Conservation (phyloP, 1,140 invertebrate genomes). For the Bombyx mandarina region DNA sequence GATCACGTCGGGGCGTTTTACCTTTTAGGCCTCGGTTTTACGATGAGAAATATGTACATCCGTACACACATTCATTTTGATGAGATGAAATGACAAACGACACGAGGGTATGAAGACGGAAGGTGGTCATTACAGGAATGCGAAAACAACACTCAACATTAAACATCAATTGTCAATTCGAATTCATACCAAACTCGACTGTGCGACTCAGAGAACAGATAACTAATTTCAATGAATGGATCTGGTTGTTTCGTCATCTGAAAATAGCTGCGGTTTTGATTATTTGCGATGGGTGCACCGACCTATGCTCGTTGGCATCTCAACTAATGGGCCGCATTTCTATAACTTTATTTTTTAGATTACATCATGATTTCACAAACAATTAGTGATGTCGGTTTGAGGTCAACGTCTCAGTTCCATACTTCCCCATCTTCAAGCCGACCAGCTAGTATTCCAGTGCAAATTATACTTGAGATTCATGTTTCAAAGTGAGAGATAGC, state of each 20-base stretch:
- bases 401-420: too few relatives aligned
- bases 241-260: background rate
- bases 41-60: too few relatives aligned
- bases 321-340: background rate
- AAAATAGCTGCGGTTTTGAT: background rate
- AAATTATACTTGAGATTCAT: too few relatives aligned
- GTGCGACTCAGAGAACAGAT: background rate
- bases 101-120: constrained; percentile 3
- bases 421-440: too few relatives aligned
- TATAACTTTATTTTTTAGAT: too few relatives aligned
- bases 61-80: too few relatives aligned
- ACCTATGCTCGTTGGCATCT: constrained; percentile 2
- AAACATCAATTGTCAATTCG: background rate
- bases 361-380: too few relatives aligned
- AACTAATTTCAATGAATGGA: background rate
- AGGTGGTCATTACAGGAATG: constrained; percentile 4
- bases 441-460: too few relatives aligned
- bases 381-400: too few relatives aligned
- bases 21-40: too few relatives aligned
- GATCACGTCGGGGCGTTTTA: too few relatives aligned
- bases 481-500: too few relatives aligned
- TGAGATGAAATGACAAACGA: background rate
- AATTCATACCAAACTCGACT: background rate
- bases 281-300: constrained; percentile 5
- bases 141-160: background rate